Evolutionary conservation across 2,797 vertebrate genomes (phyloP).

Genomic region (Prunella strophiata): DNA sequence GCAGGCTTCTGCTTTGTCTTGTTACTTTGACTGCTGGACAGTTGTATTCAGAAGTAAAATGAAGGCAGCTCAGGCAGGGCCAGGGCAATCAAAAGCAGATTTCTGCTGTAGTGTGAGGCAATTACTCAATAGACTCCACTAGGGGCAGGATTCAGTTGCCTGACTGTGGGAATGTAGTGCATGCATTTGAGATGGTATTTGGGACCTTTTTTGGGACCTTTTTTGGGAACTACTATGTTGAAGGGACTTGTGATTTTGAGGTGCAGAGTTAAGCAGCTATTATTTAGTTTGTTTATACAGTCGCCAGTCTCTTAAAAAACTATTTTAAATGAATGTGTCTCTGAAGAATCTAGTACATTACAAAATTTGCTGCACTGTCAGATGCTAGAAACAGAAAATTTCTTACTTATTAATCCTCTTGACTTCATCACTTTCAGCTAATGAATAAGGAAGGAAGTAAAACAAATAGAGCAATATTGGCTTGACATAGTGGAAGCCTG

Average conservation of each 20-base stretch:
- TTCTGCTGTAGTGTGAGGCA: background rate
- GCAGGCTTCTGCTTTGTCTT: background rate
- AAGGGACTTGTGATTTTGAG: background rate
- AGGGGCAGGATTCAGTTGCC: background rate
- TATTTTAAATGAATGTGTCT: background rate
- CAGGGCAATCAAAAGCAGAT: background rate
- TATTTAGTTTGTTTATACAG: background rate
- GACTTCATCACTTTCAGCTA: constrained; percentile 4
- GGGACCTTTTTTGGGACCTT: background rate
- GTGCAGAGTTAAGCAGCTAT: background rate
- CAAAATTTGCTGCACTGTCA: background rate
- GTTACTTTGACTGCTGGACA: background rate
- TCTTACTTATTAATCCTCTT: background rate
- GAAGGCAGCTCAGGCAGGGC: background rate
- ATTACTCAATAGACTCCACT: background rate
- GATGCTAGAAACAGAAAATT: background rate
- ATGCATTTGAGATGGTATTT: background rate
- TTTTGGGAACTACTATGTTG: background rate
- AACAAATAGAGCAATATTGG: background rate
- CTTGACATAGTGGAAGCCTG: background rate
- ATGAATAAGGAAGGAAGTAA: constrained; percentile 4
- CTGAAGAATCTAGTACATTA: background rate
- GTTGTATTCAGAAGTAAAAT: background rate
- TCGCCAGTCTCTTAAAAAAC: rapidly evolving
- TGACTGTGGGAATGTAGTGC: background rate